phyloP scores from a whole-genome alignment of 2,113 vertebrate genomes.

The Peromyscus californicus region DNA sequence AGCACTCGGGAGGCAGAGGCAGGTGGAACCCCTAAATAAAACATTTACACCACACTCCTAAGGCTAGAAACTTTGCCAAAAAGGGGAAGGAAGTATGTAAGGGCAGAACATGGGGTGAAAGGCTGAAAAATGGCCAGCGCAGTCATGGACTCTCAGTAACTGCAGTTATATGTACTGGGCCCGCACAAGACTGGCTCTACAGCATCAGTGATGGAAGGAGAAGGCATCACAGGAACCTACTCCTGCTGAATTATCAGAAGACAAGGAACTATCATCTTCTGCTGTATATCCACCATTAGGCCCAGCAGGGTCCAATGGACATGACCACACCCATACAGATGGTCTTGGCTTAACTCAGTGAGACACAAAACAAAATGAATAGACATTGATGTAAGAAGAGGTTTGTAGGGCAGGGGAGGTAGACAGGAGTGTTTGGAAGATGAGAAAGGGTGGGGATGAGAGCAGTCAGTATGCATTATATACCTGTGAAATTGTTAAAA shows the following conservation, averaged over 20 bases:
- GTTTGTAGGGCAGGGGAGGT: not conserved
- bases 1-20: too few species aligned
- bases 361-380: not conserved
- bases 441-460: not conserved
- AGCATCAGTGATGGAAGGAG: not conserved
- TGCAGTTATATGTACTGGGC: not conserved
- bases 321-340: not conserved
- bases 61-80: not conserved
- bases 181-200: not conserved
- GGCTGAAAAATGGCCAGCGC: too few species aligned
- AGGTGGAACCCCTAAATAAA: not conserved
- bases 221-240: not conserved
- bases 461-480: not conserved
- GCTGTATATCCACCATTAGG: not conserved
- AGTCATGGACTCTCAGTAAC: not conserved
- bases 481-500: not conserved
- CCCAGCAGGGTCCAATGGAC: not conserved
- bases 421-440: not conserved
- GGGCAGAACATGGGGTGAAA: not conserved
- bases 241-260: not conserved
- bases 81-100: not conserved
- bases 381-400: not conserved
- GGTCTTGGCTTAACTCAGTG: not conserved
- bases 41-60: not conserved
- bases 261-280: not conserved